Percentiles rank a stretch among this genome's conserved stretches.
These are phyloP conservation scores for Epicampocera succincta DNA, from an alignment of 2,888 invertebrate species.

Conservation along the genomic window DNA sequence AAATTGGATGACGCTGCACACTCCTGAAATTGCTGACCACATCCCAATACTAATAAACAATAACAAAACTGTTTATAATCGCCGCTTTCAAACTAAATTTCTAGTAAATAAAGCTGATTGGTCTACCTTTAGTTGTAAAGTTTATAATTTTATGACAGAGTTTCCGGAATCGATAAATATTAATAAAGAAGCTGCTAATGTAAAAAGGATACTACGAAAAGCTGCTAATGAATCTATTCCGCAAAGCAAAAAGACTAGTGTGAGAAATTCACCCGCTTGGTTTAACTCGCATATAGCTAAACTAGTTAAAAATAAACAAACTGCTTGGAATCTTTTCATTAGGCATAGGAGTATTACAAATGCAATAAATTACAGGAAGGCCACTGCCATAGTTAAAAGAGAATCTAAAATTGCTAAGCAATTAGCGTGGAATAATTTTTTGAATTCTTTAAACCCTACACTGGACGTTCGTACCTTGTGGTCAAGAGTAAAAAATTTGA, in stretches of 20 bases:
- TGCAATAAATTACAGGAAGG: background rate
- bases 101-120: background rate
- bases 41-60: slow-evolving; percentile 1
- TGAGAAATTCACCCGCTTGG: background rate
- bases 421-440: too few species aligned
- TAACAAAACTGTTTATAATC: background rate
- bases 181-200: background rate
- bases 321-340: background rate
- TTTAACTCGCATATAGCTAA: background rate
- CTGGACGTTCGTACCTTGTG: background rate
- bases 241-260: too few species aligned
- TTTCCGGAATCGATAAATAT: too few species aligned
- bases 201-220: background rate
- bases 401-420: background rate
- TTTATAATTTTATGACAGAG: background rate
- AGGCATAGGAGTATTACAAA: background rate
- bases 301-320: background rate
- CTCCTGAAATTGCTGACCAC: slow-evolving; percentile 13
- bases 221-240: slow-evolving; percentile 18
- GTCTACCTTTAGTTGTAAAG: background rate
- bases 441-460: background rate
- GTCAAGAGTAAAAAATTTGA: background rate
- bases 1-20: background rate
- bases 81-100: background rate
- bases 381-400: background rate